These are phyloP conservation scores for Hymenochirus boettgeri DNA, from an alignment of 2,113 vertebrate genomes.

Conservation along the genomic window DNA sequence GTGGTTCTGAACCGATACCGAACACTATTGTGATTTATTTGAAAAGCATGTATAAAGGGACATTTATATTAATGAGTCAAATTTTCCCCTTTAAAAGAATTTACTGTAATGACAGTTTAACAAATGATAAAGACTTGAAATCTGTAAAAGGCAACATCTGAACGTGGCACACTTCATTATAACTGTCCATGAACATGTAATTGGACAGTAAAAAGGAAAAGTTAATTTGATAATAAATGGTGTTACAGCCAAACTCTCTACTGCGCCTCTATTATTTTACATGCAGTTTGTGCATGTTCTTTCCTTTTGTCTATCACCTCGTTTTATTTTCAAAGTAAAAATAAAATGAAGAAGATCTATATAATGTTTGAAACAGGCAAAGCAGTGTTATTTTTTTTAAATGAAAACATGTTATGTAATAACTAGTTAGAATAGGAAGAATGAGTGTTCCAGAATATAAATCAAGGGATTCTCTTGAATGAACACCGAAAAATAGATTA, in stretches of 20 bases:
- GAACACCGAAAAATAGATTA: too few relatives aligned
- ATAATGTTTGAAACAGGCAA: too few relatives aligned
- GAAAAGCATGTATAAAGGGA: constrained; percentile 22
- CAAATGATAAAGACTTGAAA: constrained; percentile 5
- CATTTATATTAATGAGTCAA: constrained; percentile 21
- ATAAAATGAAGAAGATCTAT: too few relatives aligned
- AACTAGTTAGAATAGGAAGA: too few relatives aligned
- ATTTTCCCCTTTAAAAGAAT: background rate
- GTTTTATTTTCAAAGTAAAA: too few relatives aligned
- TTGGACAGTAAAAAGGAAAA: constrained; percentile 5
- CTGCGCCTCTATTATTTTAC: constrained; percentile 1
- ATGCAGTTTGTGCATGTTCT: background rate
- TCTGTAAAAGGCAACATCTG: background rate
- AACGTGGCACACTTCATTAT: background rate
- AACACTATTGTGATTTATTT: constrained; percentile 19
- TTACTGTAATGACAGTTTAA: constrained; percentile 8
- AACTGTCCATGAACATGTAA: background rate
- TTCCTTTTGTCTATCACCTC: background rate
- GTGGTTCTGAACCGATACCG: constrained; percentile 13
- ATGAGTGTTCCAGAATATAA: too few relatives aligned
- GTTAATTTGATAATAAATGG: background rate
- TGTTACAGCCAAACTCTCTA: background rate
- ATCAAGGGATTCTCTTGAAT: too few relatives aligned
- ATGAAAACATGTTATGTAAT: too few relatives aligned
- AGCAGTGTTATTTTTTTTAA: too few relatives aligned